Evolutionary conservation across 2,888 invertebrate genomes (phyloP), one percentile per base, ranked within the genome.

Genomic region (Spodoptera littoralis): DNA sequence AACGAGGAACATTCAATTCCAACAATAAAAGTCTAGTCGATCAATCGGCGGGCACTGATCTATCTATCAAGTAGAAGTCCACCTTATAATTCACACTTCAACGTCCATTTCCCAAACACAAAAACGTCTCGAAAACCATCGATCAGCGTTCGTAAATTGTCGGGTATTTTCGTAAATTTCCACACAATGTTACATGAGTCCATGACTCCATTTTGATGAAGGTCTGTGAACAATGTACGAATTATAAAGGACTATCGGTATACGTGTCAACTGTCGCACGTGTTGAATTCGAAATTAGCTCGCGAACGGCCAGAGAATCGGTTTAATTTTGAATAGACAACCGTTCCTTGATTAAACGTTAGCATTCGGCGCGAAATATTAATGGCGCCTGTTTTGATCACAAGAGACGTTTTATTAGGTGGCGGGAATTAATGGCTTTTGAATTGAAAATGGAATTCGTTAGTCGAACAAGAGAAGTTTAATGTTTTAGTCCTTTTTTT

Each of bases 231-330:
- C 79, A 78, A 79, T 78, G 63, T 65, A 60, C 64, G 62, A 79
- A 79, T 78, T 79, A 73, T 51, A 50, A 60, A 48, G 55, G 71
- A 36, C 75, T 72, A 70, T 80, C 65, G 63, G 65, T 36, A 51
- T 55, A 67, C 77, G 75, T 65, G 75, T 65, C 76, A 68, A 60
- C 65, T 53, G 49, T 63, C 52, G 63, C 71, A 68, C 58, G 66
- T 56, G 48, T 52, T 76, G 83, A 82, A 81, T 82, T 71, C 72
- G 69, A 57, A 82, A 82, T 76, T 64, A 80, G 68, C 36, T 44
- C 18, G 24, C 51, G 43, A 47, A 48, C 48, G 57, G 52, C 53
- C 60, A 52, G 60, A 76, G 73, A 79, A 76, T 60, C 52, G 66
- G 49, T 76, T 65, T 79, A 79, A 78, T 79, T 78, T 79, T 73